phyloP scores from a whole-genome alignment of 2,113 vertebrate species.

The Engystomops pustulosus region DNA sequence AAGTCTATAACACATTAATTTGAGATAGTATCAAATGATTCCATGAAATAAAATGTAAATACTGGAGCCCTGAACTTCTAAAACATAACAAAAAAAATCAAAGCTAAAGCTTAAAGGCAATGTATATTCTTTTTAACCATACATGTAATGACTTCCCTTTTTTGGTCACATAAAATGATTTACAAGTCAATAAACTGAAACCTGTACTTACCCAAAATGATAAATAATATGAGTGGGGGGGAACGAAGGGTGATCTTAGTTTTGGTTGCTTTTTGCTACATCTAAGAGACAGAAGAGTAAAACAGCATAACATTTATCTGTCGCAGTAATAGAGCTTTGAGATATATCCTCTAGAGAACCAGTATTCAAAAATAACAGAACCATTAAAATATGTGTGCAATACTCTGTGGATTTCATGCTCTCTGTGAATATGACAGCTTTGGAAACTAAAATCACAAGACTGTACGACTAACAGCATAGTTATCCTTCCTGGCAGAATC shows the following conservation, averaged over 20 bases:
- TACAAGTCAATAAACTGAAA: background rate
- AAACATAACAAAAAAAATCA: no score
- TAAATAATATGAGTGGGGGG: background rate
- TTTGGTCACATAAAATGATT: no score
- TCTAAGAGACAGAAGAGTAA: background rate
- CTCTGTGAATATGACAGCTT: slow-evolving; percentile 53
- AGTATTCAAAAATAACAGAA: slow-evolving; percentile 54
- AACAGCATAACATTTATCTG: slow-evolving; percentile 46
- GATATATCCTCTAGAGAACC: slow-evolving; percentile 32
- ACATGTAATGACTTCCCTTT: no score
- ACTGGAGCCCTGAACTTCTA: no score
- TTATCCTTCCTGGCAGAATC: slow-evolving; percentile 47
- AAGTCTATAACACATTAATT: no score
- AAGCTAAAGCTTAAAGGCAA: no score
- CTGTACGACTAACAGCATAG: slow-evolving; percentile 46
- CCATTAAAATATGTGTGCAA: slow-evolving; percentile 55
- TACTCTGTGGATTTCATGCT: slow-evolving; percentile 44
- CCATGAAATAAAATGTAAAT: no score
- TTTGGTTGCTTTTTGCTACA: slow-evolving; percentile 6
- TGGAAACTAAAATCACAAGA: slow-evolving; percentile 50
- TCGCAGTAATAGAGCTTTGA: slow-evolving; percentile 31
- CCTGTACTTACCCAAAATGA: background rate
- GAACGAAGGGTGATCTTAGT: background rate
- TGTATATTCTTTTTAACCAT: no score
- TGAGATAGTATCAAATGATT: no score